Evolutionary conservation across 2,113 vertebrate species (phyloP), one percentile per base, ranked within the genome.

Genomic region (Melanostigma gelatinosum): DNA sequence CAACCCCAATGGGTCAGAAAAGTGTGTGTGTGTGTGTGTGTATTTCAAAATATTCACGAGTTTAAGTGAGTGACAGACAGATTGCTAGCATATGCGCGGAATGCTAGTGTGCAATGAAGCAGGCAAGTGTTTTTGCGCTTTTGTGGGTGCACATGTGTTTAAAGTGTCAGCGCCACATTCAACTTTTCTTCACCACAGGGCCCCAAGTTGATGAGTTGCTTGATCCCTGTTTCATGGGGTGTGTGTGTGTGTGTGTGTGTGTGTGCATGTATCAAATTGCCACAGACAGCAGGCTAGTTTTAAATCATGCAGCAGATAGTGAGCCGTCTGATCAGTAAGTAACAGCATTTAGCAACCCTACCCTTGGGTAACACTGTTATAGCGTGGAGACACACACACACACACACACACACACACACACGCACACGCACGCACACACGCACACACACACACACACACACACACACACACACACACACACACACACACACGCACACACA

Each of bases 21-120:
- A 24, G 24, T 24, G 24, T 24, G 66, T 58, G 69, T 46, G 36
- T 79, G 68, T 18, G 48, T 67, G 40, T 40, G 38, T 71, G 84
- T 81, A 64, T 86, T 88, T 82, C 29, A 62, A 85, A 83, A 79
- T 48, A 57, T 84, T 81, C 61, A 71, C 74, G 44, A 79, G 79
- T 85, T 73, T 27, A 69, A 80, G 80, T 72, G 68, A 83, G 79
- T 85, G 85, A 91, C 85, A 79, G 83, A 88, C 85, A 72, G 72
- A 86, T 85, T 78, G 64, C 62, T 75, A 52, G 68, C 80, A 81
- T 76, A 57, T 83, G 86, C 16, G 34, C 62, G 60, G 24, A 79
- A 69, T 61, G 50, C 62, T 34, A 18, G 44, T 66, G 77, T n/a
- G 75, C 44, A 50, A 68, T 55, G 69, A 68, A 75, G 57, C 10